phyloP scores from a whole-genome alignment of 2,888 invertebrate genomes.

The Sarcophaga caerulescens region DNA sequence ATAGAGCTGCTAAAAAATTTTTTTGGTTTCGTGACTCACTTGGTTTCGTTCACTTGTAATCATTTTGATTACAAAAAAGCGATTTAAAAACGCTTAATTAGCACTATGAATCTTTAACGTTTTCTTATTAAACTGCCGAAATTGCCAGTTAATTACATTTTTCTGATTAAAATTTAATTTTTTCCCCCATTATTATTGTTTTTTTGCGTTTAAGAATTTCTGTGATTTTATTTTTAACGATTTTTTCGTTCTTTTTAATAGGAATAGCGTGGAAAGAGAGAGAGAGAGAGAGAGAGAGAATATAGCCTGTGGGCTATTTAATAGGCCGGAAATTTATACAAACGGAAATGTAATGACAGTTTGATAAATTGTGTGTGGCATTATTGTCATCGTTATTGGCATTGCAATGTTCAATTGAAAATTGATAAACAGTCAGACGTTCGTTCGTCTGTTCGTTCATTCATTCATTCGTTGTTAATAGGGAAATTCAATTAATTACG shows the following conservation, averaged over 20 bases:
- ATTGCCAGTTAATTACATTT: background rate
- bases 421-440: background rate
- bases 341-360: slow-evolving; percentile 65
- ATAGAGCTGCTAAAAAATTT: too few relatives aligned
- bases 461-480: slow-evolving; percentile 18
- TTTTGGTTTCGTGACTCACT: too few relatives aligned
- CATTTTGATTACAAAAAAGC: too few relatives aligned
- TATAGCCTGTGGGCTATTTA: slow-evolving; percentile 69
- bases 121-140: background rate
- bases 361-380: slow-evolving; percentile 57
- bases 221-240: background rate
- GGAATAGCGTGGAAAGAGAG: background rate
- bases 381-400: slow-evolving; percentile 17
- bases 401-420: background rate
- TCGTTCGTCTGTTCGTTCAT: background rate
- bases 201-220: background rate
- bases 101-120: background rate
- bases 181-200: too few relatives aligned
- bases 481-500: slow-evolving; percentile 61
- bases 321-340: slow-evolving; percentile 68
- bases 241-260: too few relatives aligned
- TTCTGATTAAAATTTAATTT: background rate
- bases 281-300: background rate
- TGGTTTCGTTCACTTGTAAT: too few relatives aligned
- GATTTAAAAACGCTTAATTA: background rate